A percentile compares a stretch with the other conserved stretches of the same genome.
Evolutionary conservation across 1,140 invertebrate genomes (phyloP).

Genomic region (Penaeus japonicus): DNA sequence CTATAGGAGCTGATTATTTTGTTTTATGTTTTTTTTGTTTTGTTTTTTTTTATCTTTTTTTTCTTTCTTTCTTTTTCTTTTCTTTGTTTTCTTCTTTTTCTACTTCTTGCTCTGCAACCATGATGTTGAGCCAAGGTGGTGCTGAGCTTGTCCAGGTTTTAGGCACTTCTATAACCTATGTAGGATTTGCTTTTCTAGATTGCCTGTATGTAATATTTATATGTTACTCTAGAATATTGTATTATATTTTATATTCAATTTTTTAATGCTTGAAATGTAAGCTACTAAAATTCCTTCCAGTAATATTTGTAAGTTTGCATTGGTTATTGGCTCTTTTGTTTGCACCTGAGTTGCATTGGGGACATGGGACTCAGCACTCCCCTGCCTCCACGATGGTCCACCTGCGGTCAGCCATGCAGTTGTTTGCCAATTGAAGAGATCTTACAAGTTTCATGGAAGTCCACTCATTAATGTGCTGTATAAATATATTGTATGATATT

Average conservation of each 20-base stretch:
- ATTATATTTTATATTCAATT: conserved; percentile 56
- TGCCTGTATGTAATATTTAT: conserved; percentile 39
- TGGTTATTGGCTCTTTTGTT: conserved; percentile 14
- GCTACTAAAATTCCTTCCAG: conserved; percentile 52
- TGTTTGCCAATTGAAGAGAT: conserved; percentile 39
- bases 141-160: conserved; percentile 53
- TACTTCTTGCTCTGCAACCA: conserved; percentile 24
- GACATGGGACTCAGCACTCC: conserved; percentile 33
- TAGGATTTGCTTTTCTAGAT: conserved; percentile 40
- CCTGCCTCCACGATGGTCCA: conserved; percentile 31
- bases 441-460: conserved; percentile 40
- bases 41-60: no score
- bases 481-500: conserved; percentile 50
- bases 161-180: conserved; percentile 1
- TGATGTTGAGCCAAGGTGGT: conserved; percentile 46
- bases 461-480: conserved; percentile 55
- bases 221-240: conserved; percentile 51
- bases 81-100: neutral
- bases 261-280: conserved; percentile 51
- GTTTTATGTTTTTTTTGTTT: neutral
- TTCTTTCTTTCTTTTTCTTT: neutral
- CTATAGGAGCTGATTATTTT: neutral
- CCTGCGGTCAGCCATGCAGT: conserved; percentile 34
- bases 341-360: neutral
- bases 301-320: conserved; percentile 51